These are phyloP conservation scores for Phorcus lineatus DNA, from an alignment of 2,888 invertebrate genomes.

Conservation along the genomic window DNA sequence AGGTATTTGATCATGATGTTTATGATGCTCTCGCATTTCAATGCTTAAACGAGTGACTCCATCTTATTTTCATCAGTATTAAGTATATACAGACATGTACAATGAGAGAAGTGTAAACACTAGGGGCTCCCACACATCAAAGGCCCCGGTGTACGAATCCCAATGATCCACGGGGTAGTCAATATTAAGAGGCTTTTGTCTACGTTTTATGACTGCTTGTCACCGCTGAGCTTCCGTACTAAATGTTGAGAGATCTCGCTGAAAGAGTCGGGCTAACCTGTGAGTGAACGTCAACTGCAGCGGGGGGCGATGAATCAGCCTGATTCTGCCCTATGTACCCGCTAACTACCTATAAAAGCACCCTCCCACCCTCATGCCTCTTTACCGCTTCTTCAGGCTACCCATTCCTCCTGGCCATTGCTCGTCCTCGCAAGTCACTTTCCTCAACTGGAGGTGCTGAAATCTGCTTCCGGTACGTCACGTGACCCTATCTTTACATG, in stretches of 20 bases:
- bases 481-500: constrained; percentile 2
- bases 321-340: background rate
- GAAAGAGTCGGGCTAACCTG: background rate
- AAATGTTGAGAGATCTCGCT: background rate
- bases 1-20: background rate
- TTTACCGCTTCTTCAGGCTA: too few relatives aligned
- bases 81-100: constrained; percentile 3
- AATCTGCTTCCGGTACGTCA: background rate
- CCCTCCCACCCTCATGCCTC: background rate
- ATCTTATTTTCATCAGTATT: background rate
- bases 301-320: background rate
- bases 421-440: background rate
- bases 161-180: constrained; percentile 6
- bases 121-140: background rate
- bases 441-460: background rate
- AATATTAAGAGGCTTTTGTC: constrained; percentile 31
- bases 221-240: background rate
- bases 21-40: background rate
- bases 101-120: background rate
- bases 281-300: background rate
- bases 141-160: background rate
- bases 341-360: background rate
- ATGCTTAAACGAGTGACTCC: background rate
- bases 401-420: too few relatives aligned
- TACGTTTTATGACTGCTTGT: constrained; percentile 24